These are phyloP conservation scores for Holcopasites calliopsidis DNA, from an alignment of 1,140 invertebrate species.

Conservation along the genomic window DNA sequence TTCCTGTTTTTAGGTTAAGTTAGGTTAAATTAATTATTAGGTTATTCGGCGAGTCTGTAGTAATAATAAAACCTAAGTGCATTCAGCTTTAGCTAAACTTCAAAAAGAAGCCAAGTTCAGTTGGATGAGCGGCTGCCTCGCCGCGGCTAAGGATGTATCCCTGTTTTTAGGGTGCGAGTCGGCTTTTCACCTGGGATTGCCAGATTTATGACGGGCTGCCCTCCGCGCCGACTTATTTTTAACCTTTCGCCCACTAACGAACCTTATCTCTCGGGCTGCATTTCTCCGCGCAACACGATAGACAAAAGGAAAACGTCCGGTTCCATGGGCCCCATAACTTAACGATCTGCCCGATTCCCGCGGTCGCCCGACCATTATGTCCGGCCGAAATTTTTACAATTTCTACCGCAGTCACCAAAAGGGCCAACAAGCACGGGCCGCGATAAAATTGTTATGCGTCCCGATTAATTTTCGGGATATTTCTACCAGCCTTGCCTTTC, in stretches of 20 bases:
- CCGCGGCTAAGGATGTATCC: slow-evolving; percentile 42
- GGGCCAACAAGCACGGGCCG: slow-evolving; percentile 3
- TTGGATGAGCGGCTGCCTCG: neutral
- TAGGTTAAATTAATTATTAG: too few species aligned
- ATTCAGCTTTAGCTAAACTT: too few species aligned
- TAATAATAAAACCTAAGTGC: too few species aligned
- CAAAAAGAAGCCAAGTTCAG: too few species aligned
- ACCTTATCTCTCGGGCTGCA: slow-evolving; percentile 73
- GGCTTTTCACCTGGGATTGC: slow-evolving; percentile 62
- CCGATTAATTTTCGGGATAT: slow-evolving; percentile 41
- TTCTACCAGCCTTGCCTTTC: neutral
- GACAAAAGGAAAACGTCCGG: slow-evolving; percentile 62
- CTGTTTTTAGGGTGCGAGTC: slow-evolving; percentile 62
- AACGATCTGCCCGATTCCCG: slow-evolving; percentile 56
- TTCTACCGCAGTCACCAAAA: slow-evolving; percentile 40
- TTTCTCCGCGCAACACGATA: slow-evolving; percentile 65
- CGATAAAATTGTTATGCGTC: slow-evolving; percentile 33
- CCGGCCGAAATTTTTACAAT: slow-evolving; percentile 58
- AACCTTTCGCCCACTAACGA: slow-evolving; percentile 79
- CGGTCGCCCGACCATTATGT: slow-evolving; percentile 50
- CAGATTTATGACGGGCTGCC: slow-evolving; percentile 67
- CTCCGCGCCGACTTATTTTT: slow-evolving; percentile 74
- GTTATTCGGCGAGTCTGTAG: too few species aligned
- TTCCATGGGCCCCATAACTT: slow-evolving; percentile 59
- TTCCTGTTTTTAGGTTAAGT: too few species aligned